Conservation (phyloP, 2,888 invertebrate species). For the Dioctria linearis region DNA sequence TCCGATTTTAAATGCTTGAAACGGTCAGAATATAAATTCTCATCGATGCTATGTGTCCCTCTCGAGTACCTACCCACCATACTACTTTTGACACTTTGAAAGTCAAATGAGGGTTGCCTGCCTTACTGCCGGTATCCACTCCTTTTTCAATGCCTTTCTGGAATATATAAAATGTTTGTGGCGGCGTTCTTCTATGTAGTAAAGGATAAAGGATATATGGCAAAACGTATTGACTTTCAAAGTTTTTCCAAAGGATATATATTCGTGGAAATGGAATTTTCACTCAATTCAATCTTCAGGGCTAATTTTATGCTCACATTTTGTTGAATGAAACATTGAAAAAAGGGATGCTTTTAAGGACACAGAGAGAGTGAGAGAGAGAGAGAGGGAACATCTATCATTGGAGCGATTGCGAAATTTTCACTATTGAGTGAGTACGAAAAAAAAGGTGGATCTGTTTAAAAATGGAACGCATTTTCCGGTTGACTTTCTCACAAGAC, state of each 20-base stretch:
- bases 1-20: slow-evolving; percentile 44
- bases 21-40: slow-evolving; percentile 40
- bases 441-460: neutral
- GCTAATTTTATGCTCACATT: slow-evolving; percentile 47
- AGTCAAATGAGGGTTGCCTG: slow-evolving; percentile 36
- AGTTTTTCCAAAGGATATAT: neutral
- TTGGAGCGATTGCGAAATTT: neutral
- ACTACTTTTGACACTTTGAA: slow-evolving; percentile 46
- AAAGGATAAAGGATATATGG: neutral
- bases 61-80: neutral
- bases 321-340: slow-evolving; percentile 15
- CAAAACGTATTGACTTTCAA: slow-evolving; percentile 35
- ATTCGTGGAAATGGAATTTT: slow-evolving; percentile 34
- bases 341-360: slow-evolving; percentile 34
- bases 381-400: neutral
- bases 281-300: slow-evolving; percentile 34
- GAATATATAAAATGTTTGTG: neutral
- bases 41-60: slow-evolving; percentile 49
- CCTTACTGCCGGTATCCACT: neutral
- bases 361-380: no score
- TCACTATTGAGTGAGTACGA: slow-evolving; percentile 9
- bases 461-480: neutral
- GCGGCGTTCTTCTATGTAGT: neutral
- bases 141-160: neutral
- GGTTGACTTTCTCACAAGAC: neutral